Conservation (phyloP, 1,140 invertebrate species). For the Brachionus asplanchnoidis region DNA sequence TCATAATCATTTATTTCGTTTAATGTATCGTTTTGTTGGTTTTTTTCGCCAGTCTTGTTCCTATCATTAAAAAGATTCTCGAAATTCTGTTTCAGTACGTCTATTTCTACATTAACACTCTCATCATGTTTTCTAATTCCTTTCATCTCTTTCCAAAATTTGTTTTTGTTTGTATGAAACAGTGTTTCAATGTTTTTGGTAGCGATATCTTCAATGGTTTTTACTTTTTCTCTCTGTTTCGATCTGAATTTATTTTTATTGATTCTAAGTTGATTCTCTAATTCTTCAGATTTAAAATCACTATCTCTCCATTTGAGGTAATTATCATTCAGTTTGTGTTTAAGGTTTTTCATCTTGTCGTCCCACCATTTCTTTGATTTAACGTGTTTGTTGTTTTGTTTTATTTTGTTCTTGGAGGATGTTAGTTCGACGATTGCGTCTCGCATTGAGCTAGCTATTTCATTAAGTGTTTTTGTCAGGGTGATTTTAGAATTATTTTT, state of each 20-base stretch:
- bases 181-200: too few species aligned
- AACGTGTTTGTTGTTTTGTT: not conserved
- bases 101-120: too few species aligned
- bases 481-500: not conserved
- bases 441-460: not conserved
- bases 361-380: constrained; percentile 8
- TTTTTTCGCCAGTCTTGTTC: not conserved
- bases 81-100: too few species aligned
- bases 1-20: not conserved
- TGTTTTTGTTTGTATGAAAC: too few species aligned
- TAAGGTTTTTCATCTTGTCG: not conserved
- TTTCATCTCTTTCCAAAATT: too few species aligned
- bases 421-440: not conserved
- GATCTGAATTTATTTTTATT: not conserved
- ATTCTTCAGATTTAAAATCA: not conserved
- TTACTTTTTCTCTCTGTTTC: constrained; percentile 3
- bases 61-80: too few species aligned
- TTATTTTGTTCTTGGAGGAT: not conserved
- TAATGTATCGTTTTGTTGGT: not conserved
- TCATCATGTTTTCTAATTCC: too few species aligned
- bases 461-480: not conserved
- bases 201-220: not conserved
- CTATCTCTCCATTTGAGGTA: not conserved
- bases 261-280: not conserved
- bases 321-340: not conserved